Conservation (phyloP, 37 sponge, comb jelly and placozoan species). For the Cladorhizidae sp. region DNA sequence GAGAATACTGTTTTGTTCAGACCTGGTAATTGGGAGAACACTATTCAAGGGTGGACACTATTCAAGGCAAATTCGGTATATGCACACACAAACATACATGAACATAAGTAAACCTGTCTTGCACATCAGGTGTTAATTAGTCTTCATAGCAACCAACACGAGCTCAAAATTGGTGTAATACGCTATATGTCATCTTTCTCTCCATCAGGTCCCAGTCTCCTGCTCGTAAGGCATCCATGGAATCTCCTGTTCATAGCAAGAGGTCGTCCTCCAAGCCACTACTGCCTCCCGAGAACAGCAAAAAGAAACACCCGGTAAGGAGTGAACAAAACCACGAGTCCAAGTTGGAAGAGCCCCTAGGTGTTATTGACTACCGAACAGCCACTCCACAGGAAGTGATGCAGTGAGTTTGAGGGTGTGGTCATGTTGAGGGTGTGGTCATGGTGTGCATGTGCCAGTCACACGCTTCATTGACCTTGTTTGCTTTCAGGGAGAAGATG, state of each 20-base stretch:
- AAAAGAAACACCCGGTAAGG: constrained; percentile 2
- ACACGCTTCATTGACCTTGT: background rate
- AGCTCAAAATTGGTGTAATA: no score
- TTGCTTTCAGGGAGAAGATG: constrained; percentile 19
- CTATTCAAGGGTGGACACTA: no score
- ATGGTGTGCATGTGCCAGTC: background rate
- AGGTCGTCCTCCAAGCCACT: constrained; percentile 8
- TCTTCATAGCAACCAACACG: no score
- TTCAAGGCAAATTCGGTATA: no score
- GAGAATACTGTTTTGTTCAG: no score
- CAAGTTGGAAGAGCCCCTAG: background rate
- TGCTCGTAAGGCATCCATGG: background rate
- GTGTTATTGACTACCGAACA: constrained; percentile 17
- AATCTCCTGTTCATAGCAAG: background rate
- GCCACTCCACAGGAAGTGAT: constrained; percentile 48
- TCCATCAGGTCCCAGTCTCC: background rate
- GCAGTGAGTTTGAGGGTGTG: constrained; percentile 11
- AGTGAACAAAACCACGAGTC: background rate
- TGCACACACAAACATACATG: no score
- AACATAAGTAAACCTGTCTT: no score
- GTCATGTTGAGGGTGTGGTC: background rate
- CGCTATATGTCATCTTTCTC: background rate
- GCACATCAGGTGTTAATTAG: no score
- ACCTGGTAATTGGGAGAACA: no score
- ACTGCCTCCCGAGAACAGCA: constrained; percentile 2